Evolutionary conservation across 2,797 vertebrate genomes (phyloP).

Genomic region (Calcarius lapponicus): DNA sequence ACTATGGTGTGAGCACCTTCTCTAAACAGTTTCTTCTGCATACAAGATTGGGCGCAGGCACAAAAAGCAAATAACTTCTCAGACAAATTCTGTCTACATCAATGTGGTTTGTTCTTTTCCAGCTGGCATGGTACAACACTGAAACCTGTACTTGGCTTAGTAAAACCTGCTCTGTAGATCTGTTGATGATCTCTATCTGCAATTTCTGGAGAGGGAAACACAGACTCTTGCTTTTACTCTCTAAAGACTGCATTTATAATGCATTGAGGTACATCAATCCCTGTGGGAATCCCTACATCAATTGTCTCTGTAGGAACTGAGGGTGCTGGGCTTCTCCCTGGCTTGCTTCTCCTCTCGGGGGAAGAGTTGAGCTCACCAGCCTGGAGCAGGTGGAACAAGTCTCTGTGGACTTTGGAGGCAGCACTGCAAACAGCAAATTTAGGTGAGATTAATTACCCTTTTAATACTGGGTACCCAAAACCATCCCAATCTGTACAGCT

Average conservation of each 20-base stretch:
- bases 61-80: not conserved
- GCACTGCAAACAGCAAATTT: not conserved
- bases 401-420: not conserved
- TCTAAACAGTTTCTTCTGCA: not conserved
- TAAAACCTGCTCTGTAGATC: not conserved
- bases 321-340: not conserved
- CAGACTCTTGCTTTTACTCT: not conserved
- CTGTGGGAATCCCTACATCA: not conserved
- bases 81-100: not conserved
- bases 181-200: not conserved
- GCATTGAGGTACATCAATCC: not conserved
- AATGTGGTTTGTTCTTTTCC: not conserved
- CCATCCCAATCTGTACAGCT: not conserved
- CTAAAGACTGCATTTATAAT: not conserved
- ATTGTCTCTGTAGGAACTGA: not conserved
- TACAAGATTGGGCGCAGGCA: not conserved
- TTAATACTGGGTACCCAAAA: not conserved
- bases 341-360: accelerated
- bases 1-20: not conserved
- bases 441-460: not conserved
- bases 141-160: not conserved
- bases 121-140: accelerated
- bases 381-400: not conserved
- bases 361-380: not conserved
- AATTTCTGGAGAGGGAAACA: not conserved